Evolutionary conservation across 1,140 invertebrate species (phyloP), one percentile per base, ranked within the genome.

Genomic region (Pseudoatta argentina): DNA sequence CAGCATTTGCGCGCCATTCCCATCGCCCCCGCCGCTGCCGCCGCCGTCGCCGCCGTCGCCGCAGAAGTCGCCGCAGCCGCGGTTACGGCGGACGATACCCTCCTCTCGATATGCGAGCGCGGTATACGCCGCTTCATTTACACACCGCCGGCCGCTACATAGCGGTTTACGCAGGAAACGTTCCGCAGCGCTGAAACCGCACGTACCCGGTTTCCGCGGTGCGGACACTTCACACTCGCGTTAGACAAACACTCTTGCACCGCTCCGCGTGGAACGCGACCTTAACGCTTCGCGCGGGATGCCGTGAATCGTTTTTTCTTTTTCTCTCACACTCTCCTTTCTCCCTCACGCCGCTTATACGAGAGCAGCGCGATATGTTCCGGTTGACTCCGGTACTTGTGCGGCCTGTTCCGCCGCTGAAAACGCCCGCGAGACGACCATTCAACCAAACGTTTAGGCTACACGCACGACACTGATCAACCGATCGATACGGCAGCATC

Each of bases 1-100:
- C 93, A 94, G 88, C 94, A 94, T 93, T 94, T 94, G 88, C 94
- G 94, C 93, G 93, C 94, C 94, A 95, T 94, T 93, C 92, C 87
- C 88, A 89, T 92, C 79, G 79, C 55, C 86, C 71, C 88, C 86
- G 86, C 69, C 66, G 76, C 51, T 48, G 81, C 21, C 86, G 66
- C 88, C 53, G 81, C 27, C 66, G 77, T 81, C 39, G 86, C 53
- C 59, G 77, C 83, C 59, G 88, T 83, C 76, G 89, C 27, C 27
- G 27, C 27, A 30, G 27, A 30, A 30, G 27, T 71, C 88, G 91
- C 86, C 59, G 61, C 79, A 67, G 34, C 6, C 6, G 34, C 69
- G 30, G 30, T 30, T 30, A 30, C 30, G 30, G 30, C 30, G 30
- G 30, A 30, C 30, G 30, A 30, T 30, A 30, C 73, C 67, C 67